phyloP scores from a whole-genome alignment of 2,797 vertebrate genomes.

The Bovichtus variegatus region DNA sequence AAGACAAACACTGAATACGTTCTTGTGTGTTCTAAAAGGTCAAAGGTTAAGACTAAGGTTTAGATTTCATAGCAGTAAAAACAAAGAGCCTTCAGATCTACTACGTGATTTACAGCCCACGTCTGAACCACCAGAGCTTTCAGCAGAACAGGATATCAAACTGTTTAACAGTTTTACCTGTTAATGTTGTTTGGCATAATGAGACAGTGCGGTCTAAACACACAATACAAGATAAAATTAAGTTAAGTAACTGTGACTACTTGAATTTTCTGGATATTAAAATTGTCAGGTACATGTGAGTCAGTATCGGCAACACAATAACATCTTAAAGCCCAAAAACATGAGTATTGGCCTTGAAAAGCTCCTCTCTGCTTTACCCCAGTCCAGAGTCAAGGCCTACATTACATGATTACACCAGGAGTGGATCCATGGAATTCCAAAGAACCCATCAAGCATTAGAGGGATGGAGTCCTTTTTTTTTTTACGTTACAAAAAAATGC shows the following conservation, averaged over 20 bases:
- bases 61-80: conserved; percentile 45
- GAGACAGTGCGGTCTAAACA: neutral
- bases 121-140: neutral
- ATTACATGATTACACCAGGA: conserved; percentile 1
- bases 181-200: neutral
- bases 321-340: neutral
- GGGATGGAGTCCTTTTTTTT: neutral
- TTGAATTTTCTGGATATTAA: neutral
- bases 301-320: neutral
- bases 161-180: neutral
- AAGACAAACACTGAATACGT: conserved; percentile 32
- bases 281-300: neutral
- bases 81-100: conserved; percentile 6
- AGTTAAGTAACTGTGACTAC: neutral
- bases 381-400: conserved; percentile 5
- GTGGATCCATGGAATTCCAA: neutral
- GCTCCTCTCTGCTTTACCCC: neutral
- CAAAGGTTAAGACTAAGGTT: conserved; percentile 37
- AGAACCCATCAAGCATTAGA: neutral
- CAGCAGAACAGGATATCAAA: neutral
- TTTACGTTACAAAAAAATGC: too few relatives aligned
- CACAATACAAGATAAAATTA: neutral
- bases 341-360: neutral
- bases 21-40: conserved; percentile 34
- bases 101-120: conserved; percentile 31